Evolutionary conservation across 2,113 vertebrate genomes (phyloP), one percentile per base, ranked within the genome.

Genomic region (Mola mola): DNA sequence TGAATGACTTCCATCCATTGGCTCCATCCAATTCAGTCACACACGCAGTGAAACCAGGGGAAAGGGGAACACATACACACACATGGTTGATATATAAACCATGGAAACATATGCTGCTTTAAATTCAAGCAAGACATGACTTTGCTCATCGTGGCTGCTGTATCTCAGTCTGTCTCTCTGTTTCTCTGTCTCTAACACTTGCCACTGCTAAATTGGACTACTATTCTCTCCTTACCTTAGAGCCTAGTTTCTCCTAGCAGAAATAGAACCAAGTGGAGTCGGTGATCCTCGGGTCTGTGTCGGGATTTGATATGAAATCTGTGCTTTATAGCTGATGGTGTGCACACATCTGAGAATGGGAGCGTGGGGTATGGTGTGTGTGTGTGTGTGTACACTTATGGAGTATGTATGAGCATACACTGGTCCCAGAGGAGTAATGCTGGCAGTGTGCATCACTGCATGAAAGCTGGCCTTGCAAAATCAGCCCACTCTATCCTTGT

Each of bases 181-280:
- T 60, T 13, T 46, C 28, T 55, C 20, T 64, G 40, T 68, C 65
- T 42, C 47, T 24, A 2, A 52, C 51, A 26, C 69, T 53, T 17
- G 11, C 56, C 26, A 25, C 44, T 26, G 19, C 66, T 78, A 77
- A 86, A 84, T 51, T 63, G 75, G 80, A 65, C 52, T 36, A 28
- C 55, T 63, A 59, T 72, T 75, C 80, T 82, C 73, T 67, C 72
- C 74, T 73, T 72, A n/a, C 76, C 82, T 81, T 70, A 63, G 79
- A 90, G 83, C 92, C 92, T 88, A 89, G 82, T 87, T 92, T 89
- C 79, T 65, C 44, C 31, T 65, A 52, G 63, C 87, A 83, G 83
- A 92, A 93, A 92, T 93, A 91, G 91, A 89, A 79, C 6, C 53
- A 41, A 9, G 56, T 60, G 78, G 46, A 71, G 58, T 63, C 46